A percentile compares a stretch with the other conserved stretches of the same genome.
These are phyloP conservation scores for Philhelius pedissequus DNA, from an alignment of 2,888 invertebrate genomes.

Conservation along the genomic window DNA sequence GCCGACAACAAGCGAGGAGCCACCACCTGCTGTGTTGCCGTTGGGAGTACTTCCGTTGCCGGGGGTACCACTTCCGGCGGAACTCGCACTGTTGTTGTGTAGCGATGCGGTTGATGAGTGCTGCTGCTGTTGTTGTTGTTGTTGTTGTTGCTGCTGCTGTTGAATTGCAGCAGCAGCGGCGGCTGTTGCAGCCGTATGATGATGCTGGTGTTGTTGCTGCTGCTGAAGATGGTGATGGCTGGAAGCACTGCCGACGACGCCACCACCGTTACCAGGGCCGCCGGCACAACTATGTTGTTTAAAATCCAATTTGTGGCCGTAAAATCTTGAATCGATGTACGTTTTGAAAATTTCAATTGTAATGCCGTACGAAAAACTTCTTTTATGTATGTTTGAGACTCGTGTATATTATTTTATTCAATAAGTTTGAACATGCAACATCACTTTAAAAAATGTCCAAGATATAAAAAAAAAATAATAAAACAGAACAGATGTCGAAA, in stretches of 20 bases:
- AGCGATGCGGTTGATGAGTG: slow-evolving; percentile 46
- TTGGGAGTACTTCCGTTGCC: slow-evolving; percentile 53
- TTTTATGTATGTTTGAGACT: neutral
- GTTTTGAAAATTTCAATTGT: slow-evolving; percentile 78
- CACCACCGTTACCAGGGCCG: slow-evolving; percentile 82
- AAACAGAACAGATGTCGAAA: neutral
- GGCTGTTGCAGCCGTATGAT: slow-evolving; percentile 58
- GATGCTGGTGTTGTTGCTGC: slow-evolving; percentile 69
- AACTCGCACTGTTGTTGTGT: slow-evolving; percentile 46
- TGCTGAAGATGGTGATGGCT: slow-evolving; percentile 69
- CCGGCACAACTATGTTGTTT: slow-evolving; percentile 88
- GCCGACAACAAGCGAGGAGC: slow-evolving; percentile 74
- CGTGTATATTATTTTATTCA: neutral
- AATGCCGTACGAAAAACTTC: slow-evolving; percentile 63
- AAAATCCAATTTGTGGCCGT: slow-evolving; percentile 91
- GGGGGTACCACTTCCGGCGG: slow-evolving; percentile 69
- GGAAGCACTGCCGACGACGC: slow-evolving; percentile 79
- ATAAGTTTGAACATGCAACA: neutral
- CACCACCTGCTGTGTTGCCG: slow-evolving; percentile 70
- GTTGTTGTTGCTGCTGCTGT: slow-evolving; percentile 79
- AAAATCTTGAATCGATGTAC: slow-evolving; percentile 78
- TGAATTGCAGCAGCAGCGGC: slow-evolving; percentile 66
- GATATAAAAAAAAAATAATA: no score
- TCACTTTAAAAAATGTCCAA: neutral
- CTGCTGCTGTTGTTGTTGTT: slow-evolving; percentile 76